Base-by-base conservation (phyloP, 2,888 invertebrate genomes). In the Gymnosoma rotundatum region DNA sequence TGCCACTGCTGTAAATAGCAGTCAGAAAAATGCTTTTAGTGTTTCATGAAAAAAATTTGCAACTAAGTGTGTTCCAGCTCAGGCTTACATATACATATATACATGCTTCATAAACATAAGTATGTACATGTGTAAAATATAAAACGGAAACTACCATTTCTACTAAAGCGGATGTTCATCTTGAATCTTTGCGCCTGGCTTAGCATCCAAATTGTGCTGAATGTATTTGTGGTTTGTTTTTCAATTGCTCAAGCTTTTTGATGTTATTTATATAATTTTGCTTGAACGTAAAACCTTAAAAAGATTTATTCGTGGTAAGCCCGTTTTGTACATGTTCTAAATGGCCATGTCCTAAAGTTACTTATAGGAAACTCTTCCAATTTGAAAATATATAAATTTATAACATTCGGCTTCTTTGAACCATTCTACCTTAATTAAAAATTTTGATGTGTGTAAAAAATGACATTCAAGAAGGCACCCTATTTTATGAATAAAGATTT, bases 191-290 rank as follows among this genome's bases (percentile, higher is more conserved):
- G 63, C 78, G 79, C 72, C 54, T 76, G 83, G 79, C 73, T 76
- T 80, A 76, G 81, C 73, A 81, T 38, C 81, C 84, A 84, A 84
- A 84, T 84, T 81, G 81, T 84, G 54, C 81, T 74, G 64, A 64
- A 73, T 78, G 67, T 66, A 14, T 66, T 66, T 79, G 66, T 63
- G 63, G 78, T 42, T 32, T 18, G 32, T n/a, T n/a, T n/a, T n/a
- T n/a, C n/a, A n/a, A 52, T 60, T 45, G 25, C 16, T 5, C 0
- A 72, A 20, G 16, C 58, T 56, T 45, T 58, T 66, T 25, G 21
- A 60, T 56, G n/a, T 48, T 32, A 0, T 69, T 61, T 16, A 56
- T 32, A 38, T n/a, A 60, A 56, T 58, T 32, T 75, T 6, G 20
- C 21, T 83, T 54, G n/a, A n/a, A n/a, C n/a, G n/a, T n/a, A 32